A percentile compares a stretch with the other conserved stretches of the same genome.
These are phyloP conservation scores for Octodon degus DNA, from an alignment of 2,113 vertebrate species.

Conservation along the genomic window DNA sequence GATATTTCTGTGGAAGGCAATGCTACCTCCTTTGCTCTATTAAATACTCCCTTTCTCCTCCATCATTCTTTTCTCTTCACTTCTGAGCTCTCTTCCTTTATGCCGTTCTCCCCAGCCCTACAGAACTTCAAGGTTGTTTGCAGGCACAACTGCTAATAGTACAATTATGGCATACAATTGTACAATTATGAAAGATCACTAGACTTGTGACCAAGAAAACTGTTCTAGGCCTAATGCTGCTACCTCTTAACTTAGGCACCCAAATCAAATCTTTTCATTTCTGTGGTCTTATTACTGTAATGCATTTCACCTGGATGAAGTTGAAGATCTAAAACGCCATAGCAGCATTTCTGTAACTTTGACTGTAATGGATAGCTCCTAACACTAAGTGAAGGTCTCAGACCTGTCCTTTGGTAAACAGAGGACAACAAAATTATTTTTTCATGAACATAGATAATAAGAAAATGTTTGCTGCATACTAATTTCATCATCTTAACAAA, in stretches of 20 bases:
- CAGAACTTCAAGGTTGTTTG: background rate
- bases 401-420: background rate
- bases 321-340: slow-evolving; percentile 21
- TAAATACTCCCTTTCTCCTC: background rate
- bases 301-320: background rate
- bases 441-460: background rate
- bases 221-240: background rate
- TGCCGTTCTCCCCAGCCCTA: background rate
- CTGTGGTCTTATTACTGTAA: background rate
- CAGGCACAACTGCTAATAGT: background rate
- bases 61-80: background rate
- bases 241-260: background rate
- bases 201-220: background rate
- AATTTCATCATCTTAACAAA: slow-evolving; percentile 63
- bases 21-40: background rate
- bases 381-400: slow-evolving; percentile 49
- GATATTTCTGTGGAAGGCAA: background rate
- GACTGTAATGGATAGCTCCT: background rate
- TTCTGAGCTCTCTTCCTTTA: background rate
- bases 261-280: background rate
- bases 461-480: slow-evolving; percentile 1
- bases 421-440: slow-evolving; percentile 47
- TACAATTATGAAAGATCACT: background rate
- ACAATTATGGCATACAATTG: background rate
- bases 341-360: slow-evolving; percentile 26